Evolutionary conservation across 2,888 invertebrate genomes (phyloP), one percentile per base, ranked within the genome.

Genomic region (Liodrosophila aerea): DNA sequence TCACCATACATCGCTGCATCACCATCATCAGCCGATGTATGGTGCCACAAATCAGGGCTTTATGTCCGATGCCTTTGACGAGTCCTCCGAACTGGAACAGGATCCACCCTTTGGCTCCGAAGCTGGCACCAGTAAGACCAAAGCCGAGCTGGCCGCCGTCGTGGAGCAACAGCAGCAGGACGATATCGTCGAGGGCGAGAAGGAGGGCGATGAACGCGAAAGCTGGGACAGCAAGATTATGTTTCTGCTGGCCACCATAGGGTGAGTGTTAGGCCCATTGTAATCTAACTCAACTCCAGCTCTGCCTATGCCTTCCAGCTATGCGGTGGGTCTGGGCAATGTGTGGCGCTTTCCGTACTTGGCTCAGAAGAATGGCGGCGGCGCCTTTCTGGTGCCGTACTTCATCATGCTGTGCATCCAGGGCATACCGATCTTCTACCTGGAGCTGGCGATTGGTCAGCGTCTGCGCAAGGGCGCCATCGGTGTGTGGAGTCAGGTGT

Each of bases 301-400:
- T n/a, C n/a, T n/a, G n/a, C n/a, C n/a, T n/a, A n/a, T n/a, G n/a
- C 12, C 29, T 2, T n/a, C 36, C 49, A 90, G 91, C 4, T 97
- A 97, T 84, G 98, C 98, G 4, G 98, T 98, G 1, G 98, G 98
- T 0, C 91, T 98, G 36, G 98, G 98, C 4, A 98, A 98, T 87
- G 97, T 97, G 0, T 98, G 98, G 98, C 92, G 98, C 73, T 98
- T 98, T 90, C 98, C 98, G 0, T 98, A 98, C 90, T 91, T 98
- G 71, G 97, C 97, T 0, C 97, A 98, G 88, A 97, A 97, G 89
- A 97, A 97, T 86, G 97, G 97, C 0, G 97, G 97, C 53, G 97
- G 98, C 15, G 98, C 98, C n/a, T 98, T 98, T 88, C 91, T 98
- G 64, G 97, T 98, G 76, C 98, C 98, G 0, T 98, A 98, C 90